Evolutionary conservation across 2,888 invertebrate genomes (phyloP).

Genomic region (Listrodromus nycthemerus): DNA sequence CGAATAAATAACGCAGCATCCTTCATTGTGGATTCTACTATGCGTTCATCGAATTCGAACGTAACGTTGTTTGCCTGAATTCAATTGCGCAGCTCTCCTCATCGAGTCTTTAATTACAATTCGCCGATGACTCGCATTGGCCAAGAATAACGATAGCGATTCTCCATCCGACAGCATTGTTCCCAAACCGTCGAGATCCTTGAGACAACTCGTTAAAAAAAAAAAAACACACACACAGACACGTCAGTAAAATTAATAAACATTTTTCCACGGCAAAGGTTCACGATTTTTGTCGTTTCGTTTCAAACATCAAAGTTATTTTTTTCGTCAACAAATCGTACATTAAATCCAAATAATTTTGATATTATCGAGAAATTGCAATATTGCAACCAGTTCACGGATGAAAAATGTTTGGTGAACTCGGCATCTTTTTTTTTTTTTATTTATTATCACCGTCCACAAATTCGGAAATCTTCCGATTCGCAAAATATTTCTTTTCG

Average conservation of each 20-base stretch:
- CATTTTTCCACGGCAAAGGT: not conserved
- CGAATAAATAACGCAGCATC: not conserved
- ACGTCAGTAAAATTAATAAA: not conserved
- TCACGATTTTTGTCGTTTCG: not conserved
- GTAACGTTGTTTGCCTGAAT: not conserved
- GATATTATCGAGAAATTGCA: too few relatives aligned
- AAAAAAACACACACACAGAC: too few relatives aligned
- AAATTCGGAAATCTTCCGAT: not conserved
- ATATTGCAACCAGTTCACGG: too few relatives aligned
- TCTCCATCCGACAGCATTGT: not conserved
- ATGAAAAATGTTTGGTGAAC: not conserved
- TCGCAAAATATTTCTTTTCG: not conserved
- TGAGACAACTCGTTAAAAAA: not conserved
- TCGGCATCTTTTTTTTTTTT: not conserved
- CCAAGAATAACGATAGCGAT: constrained; percentile 11
- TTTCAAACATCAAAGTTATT: not conserved
- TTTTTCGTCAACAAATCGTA: not conserved
- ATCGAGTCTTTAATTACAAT: not conserved
- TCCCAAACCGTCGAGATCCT: not conserved
- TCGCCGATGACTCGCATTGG: not conserved
- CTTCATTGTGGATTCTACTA: not conserved
- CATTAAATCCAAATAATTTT: not conserved
- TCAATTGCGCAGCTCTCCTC: not conserved
- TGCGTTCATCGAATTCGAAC: not conserved
- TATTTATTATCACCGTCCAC: not conserved